A percentile compares a stretch with the other conserved stretches of the same genome.
phyloP scores from a whole-genome alignment of 1,140 invertebrate species.

The Nephila pilipes region DNA sequence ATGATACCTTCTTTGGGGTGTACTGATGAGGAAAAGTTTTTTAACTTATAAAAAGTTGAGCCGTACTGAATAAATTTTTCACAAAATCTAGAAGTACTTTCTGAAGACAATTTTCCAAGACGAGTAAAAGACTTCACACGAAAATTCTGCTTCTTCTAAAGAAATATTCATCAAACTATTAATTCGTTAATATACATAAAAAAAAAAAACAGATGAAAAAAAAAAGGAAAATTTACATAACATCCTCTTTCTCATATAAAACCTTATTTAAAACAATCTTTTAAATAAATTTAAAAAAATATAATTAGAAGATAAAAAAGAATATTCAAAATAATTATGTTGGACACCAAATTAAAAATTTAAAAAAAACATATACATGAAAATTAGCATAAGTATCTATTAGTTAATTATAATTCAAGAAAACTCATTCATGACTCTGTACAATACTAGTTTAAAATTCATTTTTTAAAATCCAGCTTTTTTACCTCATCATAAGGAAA shows the following conservation, averaged over 20 bases:
- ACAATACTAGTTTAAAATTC: too few relatives aligned
- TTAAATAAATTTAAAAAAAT: too few relatives aligned
- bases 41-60: slow-evolving; percentile 23
- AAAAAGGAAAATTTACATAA: too few relatives aligned
- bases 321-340: too few relatives aligned
- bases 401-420: too few relatives aligned
- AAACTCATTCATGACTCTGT: too few relatives aligned
- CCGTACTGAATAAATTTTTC: slow-evolving; percentile 48
- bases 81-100: slow-evolving; percentile 42
- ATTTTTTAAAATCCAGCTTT: neutral
- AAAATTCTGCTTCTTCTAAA: neutral
- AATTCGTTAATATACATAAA: neutral
- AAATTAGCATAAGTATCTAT: too few relatives aligned
- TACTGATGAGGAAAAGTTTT: slow-evolving; percentile 18
- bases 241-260: too few relatives aligned
- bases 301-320: too few relatives aligned
- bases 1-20: slow-evolving; percentile 35
- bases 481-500: slow-evolving; percentile 55
- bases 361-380: too few relatives aligned
- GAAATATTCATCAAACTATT: neutral
- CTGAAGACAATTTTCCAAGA: slow-evolving; percentile 9
- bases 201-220: neutral
- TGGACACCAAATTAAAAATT: too few relatives aligned
- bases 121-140: slow-evolving; percentile 22
- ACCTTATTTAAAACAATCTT: too few relatives aligned